Percentiles rank a stretch among this genome's conserved stretches.
Evolutionary conservation across 2,888 invertebrate genomes (phyloP).

Genomic region (Coelinius sp.): DNA sequence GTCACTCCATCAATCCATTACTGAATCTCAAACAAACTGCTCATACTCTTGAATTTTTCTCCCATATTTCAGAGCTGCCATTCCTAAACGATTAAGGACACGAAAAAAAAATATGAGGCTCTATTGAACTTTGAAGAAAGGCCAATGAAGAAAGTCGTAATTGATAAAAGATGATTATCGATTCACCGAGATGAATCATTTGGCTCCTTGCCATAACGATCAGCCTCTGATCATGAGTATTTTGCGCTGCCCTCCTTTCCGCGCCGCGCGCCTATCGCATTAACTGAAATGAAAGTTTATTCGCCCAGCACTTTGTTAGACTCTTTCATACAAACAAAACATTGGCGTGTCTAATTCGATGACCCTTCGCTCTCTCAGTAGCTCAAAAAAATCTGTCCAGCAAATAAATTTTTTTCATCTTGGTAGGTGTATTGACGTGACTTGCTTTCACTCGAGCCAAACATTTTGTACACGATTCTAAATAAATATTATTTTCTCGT

Average conservation of each 20-base stretch:
- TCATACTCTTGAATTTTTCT: no score
- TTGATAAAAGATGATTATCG: conserved; percentile 18
- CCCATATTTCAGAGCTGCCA: not conserved
- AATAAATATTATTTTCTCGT: conserved; percentile 14
- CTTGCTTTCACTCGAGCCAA: conserved; percentile 32
- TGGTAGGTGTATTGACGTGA: conserved; percentile 5
- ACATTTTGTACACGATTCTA: conserved; percentile 12
- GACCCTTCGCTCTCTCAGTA: conserved; percentile 51
- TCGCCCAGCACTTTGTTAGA: not conserved
- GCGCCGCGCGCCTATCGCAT: not conserved
- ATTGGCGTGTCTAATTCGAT: conserved; percentile 49
- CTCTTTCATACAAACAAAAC: not conserved
- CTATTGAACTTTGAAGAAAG: not conserved
- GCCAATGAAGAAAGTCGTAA: conserved; percentile 22
- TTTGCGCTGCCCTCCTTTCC: conserved; percentile 1
- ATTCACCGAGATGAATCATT: conserved; percentile 16
- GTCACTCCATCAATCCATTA: no score
- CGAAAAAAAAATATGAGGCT: not conserved
- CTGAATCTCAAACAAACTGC: no score
- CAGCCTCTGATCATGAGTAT: not conserved
- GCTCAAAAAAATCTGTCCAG: conserved; percentile 37
- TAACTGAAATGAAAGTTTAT: conserved; percentile 36
- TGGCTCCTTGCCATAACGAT: not conserved
- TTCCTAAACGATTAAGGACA: not conserved
- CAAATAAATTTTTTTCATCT: conserved; percentile 34